Conservation (phyloP, 2,888 invertebrate species). For the Melinopterus prodromus region DNA sequence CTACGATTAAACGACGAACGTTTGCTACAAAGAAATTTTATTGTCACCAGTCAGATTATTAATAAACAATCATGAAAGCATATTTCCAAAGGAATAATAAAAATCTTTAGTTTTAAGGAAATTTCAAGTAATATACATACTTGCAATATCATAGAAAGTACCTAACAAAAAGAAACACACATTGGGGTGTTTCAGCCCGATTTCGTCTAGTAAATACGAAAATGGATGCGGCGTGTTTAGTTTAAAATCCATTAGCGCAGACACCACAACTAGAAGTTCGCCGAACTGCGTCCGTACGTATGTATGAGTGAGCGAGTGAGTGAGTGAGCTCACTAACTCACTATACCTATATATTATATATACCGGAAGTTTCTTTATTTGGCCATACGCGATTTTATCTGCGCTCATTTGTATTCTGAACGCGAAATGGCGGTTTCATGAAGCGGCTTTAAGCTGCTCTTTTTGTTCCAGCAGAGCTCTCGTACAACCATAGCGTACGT, state of each 20-base stretch:
- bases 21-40: too few species aligned
- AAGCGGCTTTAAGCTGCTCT: background rate
- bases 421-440: slow-evolving; percentile 16
- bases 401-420: slow-evolving; percentile 22
- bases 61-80: too few species aligned
- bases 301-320: background rate
- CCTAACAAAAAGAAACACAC: background rate
- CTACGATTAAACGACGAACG: too few species aligned
- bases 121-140: too few species aligned
- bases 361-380: slow-evolving; percentile 20
- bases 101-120: too few species aligned
- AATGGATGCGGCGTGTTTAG: background rate
- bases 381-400: slow-evolving; percentile 19
- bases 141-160: background rate
- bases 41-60: too few species aligned
- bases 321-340: background rate
- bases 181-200: background rate
- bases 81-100: too few species aligned
- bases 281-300: background rate
- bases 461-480: background rate
- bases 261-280: background rate
- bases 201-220: background rate
- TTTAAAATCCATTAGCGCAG: background rate
- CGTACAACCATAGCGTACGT: background rate
- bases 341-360: slow-evolving; percentile 16